phyloP scores from a whole-genome alignment of 2,797 vertebrate genomes.

The Cirrhinus mrigala region DNA sequence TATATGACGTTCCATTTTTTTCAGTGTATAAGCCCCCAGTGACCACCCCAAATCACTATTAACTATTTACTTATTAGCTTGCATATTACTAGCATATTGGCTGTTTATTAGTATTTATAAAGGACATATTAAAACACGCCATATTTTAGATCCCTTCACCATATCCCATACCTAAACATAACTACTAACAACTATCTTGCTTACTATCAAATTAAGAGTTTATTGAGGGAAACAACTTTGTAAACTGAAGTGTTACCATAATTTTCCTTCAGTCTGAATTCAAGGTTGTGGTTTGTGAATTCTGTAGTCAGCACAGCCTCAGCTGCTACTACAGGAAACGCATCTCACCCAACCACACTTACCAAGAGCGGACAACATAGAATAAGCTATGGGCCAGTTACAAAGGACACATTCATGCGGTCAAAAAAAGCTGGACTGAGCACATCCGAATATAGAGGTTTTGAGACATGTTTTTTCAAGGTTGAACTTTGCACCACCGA shows the following conservation, averaged over 20 bases:
- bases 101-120: background rate
- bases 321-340: background rate
- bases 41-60: too few species aligned
- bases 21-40: too few species aligned
- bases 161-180: background rate
- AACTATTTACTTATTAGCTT: too few species aligned
- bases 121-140: background rate
- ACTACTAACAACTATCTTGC: background rate
- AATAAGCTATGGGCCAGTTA: slow-evolving; percentile 3
- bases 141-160: background rate
- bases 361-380: background rate
- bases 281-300: background rate
- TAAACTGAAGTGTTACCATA: background rate
- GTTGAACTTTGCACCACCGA: background rate
- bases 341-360: background rate
- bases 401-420: background rate
- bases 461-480: background rate
- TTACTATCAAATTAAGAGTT: background rate
- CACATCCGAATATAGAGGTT: background rate
- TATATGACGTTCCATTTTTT: too few species aligned
- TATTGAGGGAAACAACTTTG: background rate
- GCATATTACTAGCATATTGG: background rate
- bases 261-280: background rate
- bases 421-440: background rate
- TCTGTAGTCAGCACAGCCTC: background rate